Evolutionary conservation across 2,888 invertebrate species (phyloP), one percentile per base, ranked within the genome.

Genomic region (Troilus luridus): DNA sequence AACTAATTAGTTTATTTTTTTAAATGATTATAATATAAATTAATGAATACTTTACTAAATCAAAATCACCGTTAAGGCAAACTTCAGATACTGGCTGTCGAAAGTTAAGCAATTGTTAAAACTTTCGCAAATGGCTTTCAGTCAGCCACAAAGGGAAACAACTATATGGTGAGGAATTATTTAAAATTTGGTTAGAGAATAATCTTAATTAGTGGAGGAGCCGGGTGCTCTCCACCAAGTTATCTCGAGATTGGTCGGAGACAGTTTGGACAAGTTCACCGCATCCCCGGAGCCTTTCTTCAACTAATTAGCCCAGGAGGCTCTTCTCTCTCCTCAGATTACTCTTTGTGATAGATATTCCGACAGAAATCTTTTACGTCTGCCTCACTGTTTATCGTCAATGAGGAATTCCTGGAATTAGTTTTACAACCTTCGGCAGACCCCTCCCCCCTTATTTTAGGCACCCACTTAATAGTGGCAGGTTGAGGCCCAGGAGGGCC

Each of bases 221-320:
- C 14, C n/a, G 41, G 41, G 41, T 41, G 41, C n/a, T n/a, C 64
- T n/a, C 14, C 5, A 24, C 24, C 24, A 67, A 67, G 12, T 56
- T 81, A 81, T 81, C 81, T 81, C 10, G 21, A 54, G 81, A 81
- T 81, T 11, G 41, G 81, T 81, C 81, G 54, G 81, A 9, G 81
- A 81, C 81, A 81, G 81, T 81, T 81, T 81, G 81, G 81, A 81
- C 81, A 81, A 81, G 81, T 81, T 81, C 11, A 10, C 54, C 81
- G 58, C 89, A 24, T 62, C 24, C 77, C 11, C 59, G 21, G 62
- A 54, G 60, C 56, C 62, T 54, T 60, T 81, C 41, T 62, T 77
- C 54, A 24, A 54, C 60, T 60, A 27, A 72, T 72, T 67, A 59
- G 67, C 21, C 54, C 64, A 14, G 67, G 21, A 60, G 58, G 24